Percentiles rank a stretch among this genome's conserved stretches.
phyloP scores from a whole-genome alignment of 2,797 vertebrate genomes.

The Anguilla anguilla region DNA sequence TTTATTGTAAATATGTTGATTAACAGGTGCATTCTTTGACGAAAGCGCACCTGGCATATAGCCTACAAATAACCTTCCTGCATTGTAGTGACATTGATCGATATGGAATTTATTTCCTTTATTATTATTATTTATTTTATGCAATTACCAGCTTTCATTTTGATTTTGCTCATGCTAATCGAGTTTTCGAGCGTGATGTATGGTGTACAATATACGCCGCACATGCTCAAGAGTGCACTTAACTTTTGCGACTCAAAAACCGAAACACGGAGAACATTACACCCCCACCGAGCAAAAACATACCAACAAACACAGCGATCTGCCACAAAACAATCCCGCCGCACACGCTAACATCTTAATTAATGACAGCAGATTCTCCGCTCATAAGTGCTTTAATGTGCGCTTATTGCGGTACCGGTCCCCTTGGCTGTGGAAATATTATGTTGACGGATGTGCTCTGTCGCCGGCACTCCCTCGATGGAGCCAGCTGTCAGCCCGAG shows the following conservation, averaged over 20 bases:
- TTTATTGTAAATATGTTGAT: neutral
- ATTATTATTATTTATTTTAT: slow-evolving; percentile 6
- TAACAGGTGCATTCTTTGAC: slow-evolving; percentile 4
- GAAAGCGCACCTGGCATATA: neutral
- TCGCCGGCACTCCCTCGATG: slow-evolving; percentile 70
- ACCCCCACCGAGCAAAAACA: slow-evolving; percentile 43
- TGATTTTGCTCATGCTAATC: neutral
- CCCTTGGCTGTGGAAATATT: slow-evolving; percentile 76
- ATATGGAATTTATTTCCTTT: neutral
- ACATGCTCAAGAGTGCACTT: slow-evolving; percentile 10
- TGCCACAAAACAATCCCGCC: slow-evolving; percentile 52
- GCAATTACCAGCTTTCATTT: slow-evolving; percentile 8
- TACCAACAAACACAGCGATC: slow-evolving; percentile 56
- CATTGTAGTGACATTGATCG: slow-evolving; percentile 1
- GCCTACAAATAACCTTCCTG: neutral
- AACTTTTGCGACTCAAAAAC: slow-evolving; percentile 9
- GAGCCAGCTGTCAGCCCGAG: slow-evolving; percentile 73
- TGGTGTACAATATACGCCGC: neutral
- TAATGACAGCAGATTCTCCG: slow-evolving; percentile 66
- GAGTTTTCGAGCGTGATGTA: neutral
- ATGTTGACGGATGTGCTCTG: slow-evolving; percentile 76
- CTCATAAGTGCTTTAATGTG: slow-evolving; percentile 66
- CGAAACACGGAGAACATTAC: slow-evolving; percentile 6
- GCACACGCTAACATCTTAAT: slow-evolving; percentile 71
- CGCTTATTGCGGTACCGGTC: slow-evolving; percentile 63